Percentiles rank a stretch among this genome's conserved stretches.
Conservation (phyloP, 1,140 invertebrate genomes). For the Scylla paramamosain region DNA sequence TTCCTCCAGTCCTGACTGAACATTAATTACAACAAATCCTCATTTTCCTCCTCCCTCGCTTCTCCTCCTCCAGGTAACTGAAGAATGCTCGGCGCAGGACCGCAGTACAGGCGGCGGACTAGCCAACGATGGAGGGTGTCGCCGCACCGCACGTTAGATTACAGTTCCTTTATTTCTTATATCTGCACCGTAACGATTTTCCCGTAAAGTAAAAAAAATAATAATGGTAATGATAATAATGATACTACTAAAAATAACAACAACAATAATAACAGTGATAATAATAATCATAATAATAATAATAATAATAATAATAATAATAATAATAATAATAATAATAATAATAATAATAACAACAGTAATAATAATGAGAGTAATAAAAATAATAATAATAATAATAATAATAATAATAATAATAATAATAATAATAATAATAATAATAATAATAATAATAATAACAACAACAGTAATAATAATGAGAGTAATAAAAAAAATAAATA, state of each 20-base stretch:
- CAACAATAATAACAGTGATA: no score
- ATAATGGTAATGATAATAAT: no score
- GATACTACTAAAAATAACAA: no score
- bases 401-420: conserved; percentile 38
- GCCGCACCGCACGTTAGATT: no score
- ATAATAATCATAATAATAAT: no score
- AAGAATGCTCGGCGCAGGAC: background rate
- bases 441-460: conserved; percentile 38
- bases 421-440: conserved; percentile 30
- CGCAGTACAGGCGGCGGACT: background rate
- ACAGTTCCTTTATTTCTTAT: no score
- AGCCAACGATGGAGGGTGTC: no score
- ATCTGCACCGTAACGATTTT: background rate
- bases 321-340: no score
- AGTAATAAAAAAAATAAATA: no score
- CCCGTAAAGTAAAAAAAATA: no score
- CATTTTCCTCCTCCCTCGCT: background rate
- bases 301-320: no score
- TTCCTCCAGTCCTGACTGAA: background rate
- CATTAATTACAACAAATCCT: background rate
- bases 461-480: no score
- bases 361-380: conserved; percentile 33
- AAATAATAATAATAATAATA: conserved; percentile 34
- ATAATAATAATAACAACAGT: background rate
- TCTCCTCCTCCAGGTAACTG: background rate